Evolutionary conservation across 2,888 invertebrate genomes (phyloP).

Genomic region (Xylota sylvarum): DNA sequence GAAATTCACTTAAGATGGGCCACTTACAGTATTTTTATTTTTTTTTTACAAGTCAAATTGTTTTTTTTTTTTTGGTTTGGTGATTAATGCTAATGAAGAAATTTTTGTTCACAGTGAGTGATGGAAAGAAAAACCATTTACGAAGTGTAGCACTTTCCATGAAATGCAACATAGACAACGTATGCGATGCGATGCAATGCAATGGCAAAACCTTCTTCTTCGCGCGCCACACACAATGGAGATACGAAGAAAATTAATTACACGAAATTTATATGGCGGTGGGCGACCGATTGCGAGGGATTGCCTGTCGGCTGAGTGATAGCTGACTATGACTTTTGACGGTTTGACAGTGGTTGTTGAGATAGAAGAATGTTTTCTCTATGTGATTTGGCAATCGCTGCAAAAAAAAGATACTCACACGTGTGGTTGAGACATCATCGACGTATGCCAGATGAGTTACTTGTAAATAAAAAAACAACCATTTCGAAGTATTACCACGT

Average conservation of each 20-base stretch:
- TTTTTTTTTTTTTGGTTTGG: constrained; percentile 10
- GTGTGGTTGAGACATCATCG: constrained; percentile 30
- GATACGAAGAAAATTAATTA: constrained; percentile 63
- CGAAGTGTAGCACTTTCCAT: constrained; percentile 69
- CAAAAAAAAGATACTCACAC: constrained; percentile 29
- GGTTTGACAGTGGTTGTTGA: constrained; percentile 49
- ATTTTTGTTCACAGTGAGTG: constrained; percentile 45
- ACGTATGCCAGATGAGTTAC: constrained; percentile 44
- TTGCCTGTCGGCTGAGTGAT: constrained; percentile 56
- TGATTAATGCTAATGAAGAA: constrained; percentile 63
- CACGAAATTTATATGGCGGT: constrained; percentile 63
- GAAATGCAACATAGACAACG: constrained; percentile 30
- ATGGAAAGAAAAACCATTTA: constrained; percentile 44
- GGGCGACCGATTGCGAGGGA: constrained; percentile 62
- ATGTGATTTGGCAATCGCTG: constrained; percentile 68
- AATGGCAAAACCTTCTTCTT: constrained; percentile 27
- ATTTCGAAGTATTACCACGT: constrained; percentile 53
- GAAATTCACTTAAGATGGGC: constrained; percentile 61
- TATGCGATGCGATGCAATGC: not conserved
- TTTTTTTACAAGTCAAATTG: constrained; percentile 19
- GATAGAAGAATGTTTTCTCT: constrained; percentile 48
- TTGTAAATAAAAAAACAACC: constrained; percentile 23
- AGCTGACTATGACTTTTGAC: constrained; percentile 57
- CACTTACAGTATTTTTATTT: constrained; percentile 43
- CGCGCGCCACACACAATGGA: constrained; percentile 29